Evolutionary conservation across 2,113 vertebrate genomes (phyloP), one percentile per base, ranked within the genome.

Genomic region (Colius striatus): DNA sequence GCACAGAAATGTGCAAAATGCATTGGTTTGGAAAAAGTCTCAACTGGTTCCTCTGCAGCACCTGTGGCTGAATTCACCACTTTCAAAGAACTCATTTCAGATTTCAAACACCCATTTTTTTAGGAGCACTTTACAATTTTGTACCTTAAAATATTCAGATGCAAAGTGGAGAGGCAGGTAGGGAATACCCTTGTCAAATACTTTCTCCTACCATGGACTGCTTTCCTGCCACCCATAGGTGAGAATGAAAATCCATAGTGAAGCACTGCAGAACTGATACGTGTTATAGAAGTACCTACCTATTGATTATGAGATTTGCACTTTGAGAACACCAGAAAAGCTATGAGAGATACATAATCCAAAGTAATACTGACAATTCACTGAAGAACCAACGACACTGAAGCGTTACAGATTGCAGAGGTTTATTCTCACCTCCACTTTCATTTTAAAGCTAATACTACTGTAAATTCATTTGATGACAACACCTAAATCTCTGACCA

Each of bases 321-420:
- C 14, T 77, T 36, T 25, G 23, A 68, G n/a, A 90, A 67, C 15
- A 57, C 58, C 10, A 85, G 54, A 67, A 94, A 83, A 78, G 5
- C 45, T 87, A 22, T 16, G 34, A 54, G 73, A 79, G 38, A 15
- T 48, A 32, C 30, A 32, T 78, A 70, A 83, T 57, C 38, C 18
- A 77, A 90, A 58, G 55, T 74, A 83, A 63, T n/a, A 61, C 15
- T n/a, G 23, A 22, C 38, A 57, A 20, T 70, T 75, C 61, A 45
- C 38, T 71, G 73, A 63, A 86, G 57, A 84, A 41, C 11, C 0
- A 0, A 62, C 8, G 47, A 47, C 17, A 66, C 21, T 0, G 0
- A 70, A 21, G 34, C 60, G 23, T 38, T 65, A 21, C 19, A 62
- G 25, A 55, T 30, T 62, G 50, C 23, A 68, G 48, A 77, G n/a